These are phyloP conservation scores for Pristis pectinata DNA, from an alignment of 2,797 vertebrate genomes.

Conservation along the genomic window DNA sequence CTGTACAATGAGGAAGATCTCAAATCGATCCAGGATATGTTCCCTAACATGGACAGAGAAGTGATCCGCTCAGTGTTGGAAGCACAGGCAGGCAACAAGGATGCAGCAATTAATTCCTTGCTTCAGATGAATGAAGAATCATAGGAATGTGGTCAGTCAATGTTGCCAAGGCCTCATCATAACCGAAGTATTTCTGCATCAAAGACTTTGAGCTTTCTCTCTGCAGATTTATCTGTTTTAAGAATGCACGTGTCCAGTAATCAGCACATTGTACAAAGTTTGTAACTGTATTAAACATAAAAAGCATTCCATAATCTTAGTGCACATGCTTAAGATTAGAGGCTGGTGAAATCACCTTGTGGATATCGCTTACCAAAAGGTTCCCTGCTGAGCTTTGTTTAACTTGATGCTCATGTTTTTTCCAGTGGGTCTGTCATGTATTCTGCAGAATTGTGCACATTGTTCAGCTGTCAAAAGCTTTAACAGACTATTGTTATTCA, in stretches of 20 bases:
- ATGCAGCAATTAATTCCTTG: slow-evolving; percentile 89
- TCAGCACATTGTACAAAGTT: slow-evolving; percentile 33
- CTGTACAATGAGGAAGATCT: slow-evolving; percentile 79
- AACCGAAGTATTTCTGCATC: slow-evolving; percentile 27
- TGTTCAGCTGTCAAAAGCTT: slow-evolving; percentile 24
- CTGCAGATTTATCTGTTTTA: slow-evolving; percentile 13
- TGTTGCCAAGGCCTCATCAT: slow-evolving; percentile 17
- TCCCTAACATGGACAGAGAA: slow-evolving; percentile 88
- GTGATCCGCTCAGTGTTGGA: slow-evolving; percentile 90
- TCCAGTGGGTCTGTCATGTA: slow-evolving; percentile 7
- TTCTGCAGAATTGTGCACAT: neutral
- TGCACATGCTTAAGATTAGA: slow-evolving; percentile 26
- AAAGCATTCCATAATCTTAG: slow-evolving; percentile 28
- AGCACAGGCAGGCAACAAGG: slow-evolving; percentile 84
- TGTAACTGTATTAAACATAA: slow-evolving; percentile 35
- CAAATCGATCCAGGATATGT: slow-evolving; percentile 91
- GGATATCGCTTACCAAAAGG: neutral
- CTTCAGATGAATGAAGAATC: slow-evolving; percentile 92
- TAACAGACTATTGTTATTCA: neutral
- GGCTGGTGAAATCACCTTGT: neutral
- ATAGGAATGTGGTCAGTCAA: slow-evolving; percentile 52
- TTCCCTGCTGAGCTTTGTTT: neutral
- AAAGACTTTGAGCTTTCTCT: slow-evolving; percentile 34
- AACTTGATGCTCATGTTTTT: slow-evolving; percentile 17
- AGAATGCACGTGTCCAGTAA: slow-evolving; percentile 28